Evolutionary conservation across 2,888 invertebrate species (phyloP), one percentile per base, ranked within the genome.

Genomic region (Gerosis bhagava): DNA sequence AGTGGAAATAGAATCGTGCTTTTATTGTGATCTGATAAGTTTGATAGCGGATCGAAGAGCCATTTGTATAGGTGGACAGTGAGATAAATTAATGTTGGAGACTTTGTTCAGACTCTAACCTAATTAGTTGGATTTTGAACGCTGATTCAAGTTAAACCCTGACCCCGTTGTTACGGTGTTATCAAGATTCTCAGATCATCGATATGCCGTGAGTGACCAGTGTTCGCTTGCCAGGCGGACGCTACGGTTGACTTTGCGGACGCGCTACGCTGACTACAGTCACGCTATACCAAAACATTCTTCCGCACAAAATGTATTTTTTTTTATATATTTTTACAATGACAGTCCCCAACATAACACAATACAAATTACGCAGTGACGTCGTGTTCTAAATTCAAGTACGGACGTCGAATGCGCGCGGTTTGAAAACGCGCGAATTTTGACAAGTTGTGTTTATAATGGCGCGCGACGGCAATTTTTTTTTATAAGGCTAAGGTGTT

Each of bases 101-200:
- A n/a, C 37, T 39, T 45, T 45, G 31, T 45, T 13, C 10, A 47
- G 40, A 22, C 24, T 5, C 5, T 15, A 50, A 47, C 50, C 47
- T 56, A 52, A 51, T 56, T 54, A 53, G 54, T 19, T 31, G 29
- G 22, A 36, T 43, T 58, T 57, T 56, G 45, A 58, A 51, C 51
- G 53, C 53, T 62, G 69, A 68, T 68, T 69, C 62, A 68, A 70
- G 73, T 72, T 62, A 63, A 77, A 71, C 84, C 83, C 76, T 86
- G 87, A 86, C 86, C 84, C 70, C 70, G 65, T 75, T 76, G 70
- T 70, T 65, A 65, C 58, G 59, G 63, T 62, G 67, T 77, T 83
- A 84, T 87, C 83, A 81, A 77, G 86, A 86, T n/a, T n/a, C n/a
- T 84, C 65, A 61, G 65, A 83, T 76, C 83, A 79, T 74, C 86